These are phyloP conservation scores for Endotricha flammealis DNA, from an alignment of 2,888 invertebrate genomes.

Conservation along the genomic window DNA sequence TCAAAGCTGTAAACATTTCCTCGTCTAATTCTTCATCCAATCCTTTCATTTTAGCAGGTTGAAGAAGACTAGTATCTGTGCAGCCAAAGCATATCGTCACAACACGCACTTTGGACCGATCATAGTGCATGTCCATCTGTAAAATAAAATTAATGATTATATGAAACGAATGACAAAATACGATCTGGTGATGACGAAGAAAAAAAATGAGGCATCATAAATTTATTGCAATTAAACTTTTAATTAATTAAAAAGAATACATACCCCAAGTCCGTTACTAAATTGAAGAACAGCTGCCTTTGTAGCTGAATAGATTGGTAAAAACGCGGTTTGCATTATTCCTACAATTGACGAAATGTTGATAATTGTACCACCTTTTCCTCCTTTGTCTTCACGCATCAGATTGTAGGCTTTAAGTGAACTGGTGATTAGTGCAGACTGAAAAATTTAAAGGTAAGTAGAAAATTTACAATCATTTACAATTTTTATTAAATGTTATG, in stretches of 20 bases:
- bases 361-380: slow-evolving; percentile 56
- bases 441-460: too few relatives aligned
- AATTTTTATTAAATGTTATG: too few relatives aligned
- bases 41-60: slow-evolving; percentile 32
- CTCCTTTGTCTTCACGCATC: slow-evolving; percentile 57
- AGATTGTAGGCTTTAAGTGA: slow-evolving; percentile 53
- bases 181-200: too few relatives aligned
- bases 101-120: slow-evolving; percentile 49
- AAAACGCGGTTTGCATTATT: slow-evolving; percentile 31
- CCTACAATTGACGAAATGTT: slow-evolving; percentile 61
- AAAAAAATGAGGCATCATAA: too few relatives aligned
- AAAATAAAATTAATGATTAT: too few relatives aligned
- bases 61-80: slow-evolving; percentile 50
- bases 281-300: slow-evolving; percentile 64
- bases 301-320: slow-evolving; percentile 59
- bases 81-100: slow-evolving; percentile 59
- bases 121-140: slow-evolving; percentile 47
- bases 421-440: slow-evolving; percentile 55
- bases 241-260: slow-evolving; percentile 20
- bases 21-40: slow-evolving; percentile 39
- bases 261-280: slow-evolving; percentile 60
- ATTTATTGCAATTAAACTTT: too few relatives aligned
- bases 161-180: too few relatives aligned
- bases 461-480: too few relatives aligned
- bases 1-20: slow-evolving; percentile 20